These are phyloP conservation scores for Trichoplusia ni DNA, from an alignment of 1,140 invertebrate genomes.

Conservation along the genomic window DNA sequence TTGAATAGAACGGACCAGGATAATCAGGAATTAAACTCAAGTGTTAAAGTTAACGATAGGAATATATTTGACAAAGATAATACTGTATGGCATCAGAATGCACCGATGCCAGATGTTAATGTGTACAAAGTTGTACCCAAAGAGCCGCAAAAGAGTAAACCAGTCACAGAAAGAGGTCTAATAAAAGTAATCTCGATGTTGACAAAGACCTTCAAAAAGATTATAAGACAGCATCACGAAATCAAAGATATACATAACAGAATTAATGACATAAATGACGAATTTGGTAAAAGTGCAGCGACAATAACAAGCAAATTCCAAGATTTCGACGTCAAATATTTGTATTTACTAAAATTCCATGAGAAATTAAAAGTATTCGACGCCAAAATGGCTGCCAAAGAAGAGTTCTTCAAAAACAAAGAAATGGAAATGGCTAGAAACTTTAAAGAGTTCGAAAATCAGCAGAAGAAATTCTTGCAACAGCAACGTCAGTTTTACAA, in stretches of 20 bases:
- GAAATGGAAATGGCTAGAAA: constrained; percentile 60
- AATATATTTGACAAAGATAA: constrained; percentile 55
- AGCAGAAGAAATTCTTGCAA: constrained; percentile 67
- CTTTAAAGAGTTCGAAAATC: constrained; percentile 64
- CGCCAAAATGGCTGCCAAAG: constrained; percentile 46
- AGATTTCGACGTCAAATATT: constrained; percentile 62
- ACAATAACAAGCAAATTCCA: constrained; percentile 53
- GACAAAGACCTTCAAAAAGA: constrained; percentile 70
- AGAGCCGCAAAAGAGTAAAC: constrained; percentile 44
- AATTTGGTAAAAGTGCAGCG: constrained; percentile 57
- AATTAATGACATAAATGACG: constrained; percentile 51
- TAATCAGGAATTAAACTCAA: constrained; percentile 10
- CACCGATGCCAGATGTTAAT: constrained; percentile 42
- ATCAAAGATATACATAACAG: constrained; percentile 62
- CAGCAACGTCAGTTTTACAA: constrained; percentile 71
- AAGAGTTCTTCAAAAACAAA: constrained; percentile 50
- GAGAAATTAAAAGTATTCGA: constrained; percentile 54
- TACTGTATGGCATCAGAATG: constrained; percentile 49
- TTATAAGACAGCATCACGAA: constrained; percentile 69
- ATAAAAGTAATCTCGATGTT: constrained; percentile 68
- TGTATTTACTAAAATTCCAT: constrained; percentile 49
- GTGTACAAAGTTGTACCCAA: constrained; percentile 56
- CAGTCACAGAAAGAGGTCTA: constrained; percentile 62
- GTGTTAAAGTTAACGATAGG: constrained; percentile 46
- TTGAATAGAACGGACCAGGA: constrained; percentile 43